Conservation (phyloP, 1,140 invertebrate genomes). For the Zaprionus kolodkinae region DNA sequence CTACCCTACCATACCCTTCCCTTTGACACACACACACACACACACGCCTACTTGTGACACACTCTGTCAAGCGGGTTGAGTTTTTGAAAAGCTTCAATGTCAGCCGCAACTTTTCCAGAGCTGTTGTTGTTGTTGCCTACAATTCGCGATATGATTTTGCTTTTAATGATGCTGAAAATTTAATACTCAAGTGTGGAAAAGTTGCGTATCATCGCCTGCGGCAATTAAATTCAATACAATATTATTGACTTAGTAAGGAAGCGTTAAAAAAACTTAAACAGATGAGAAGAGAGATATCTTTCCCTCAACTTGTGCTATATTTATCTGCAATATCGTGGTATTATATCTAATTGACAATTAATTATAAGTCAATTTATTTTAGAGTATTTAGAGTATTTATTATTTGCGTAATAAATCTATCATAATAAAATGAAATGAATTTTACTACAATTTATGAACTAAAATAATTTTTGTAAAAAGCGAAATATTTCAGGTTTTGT, state of each 20-base stretch:
- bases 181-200: slow-evolving; percentile 21
- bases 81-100: slow-evolving; percentile 50
- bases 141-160: slow-evolving; percentile 32
- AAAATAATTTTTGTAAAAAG: neutral
- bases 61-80: slow-evolving; percentile 41
- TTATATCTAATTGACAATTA: neutral
- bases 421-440: neutral
- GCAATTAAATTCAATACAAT: slow-evolving; percentile 31
- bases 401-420: neutral
- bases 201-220: slow-evolving; percentile 26
- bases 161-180: slow-evolving; percentile 52
- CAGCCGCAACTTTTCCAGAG: slow-evolving; percentile 30
- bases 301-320: neutral
- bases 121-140: slow-evolving; percentile 7
- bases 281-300: neutral
- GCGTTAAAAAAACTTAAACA: neutral
- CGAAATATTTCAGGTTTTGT: neutral
- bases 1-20: neutral
- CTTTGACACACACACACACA: neutral
- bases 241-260: slow-evolving; percentile 14
- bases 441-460: neutral
- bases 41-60: slow-evolving; percentile 6
- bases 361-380: neutral
- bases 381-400: too few relatives aligned
- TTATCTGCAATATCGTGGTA: too few relatives aligned